Conservation (phyloP, 1,140 invertebrate genomes). For the Prorops nasuta region DNA sequence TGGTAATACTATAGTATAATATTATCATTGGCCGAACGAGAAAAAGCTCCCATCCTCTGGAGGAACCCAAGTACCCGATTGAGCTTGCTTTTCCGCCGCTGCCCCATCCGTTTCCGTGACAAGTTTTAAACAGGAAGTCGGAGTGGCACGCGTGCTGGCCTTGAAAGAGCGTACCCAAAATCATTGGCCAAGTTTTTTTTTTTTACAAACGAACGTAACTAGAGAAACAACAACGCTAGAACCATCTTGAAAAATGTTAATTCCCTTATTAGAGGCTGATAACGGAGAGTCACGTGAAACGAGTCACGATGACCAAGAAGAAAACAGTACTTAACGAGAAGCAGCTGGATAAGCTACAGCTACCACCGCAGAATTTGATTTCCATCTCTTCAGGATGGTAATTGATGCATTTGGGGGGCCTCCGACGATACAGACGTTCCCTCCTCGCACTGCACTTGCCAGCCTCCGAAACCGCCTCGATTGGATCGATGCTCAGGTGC, state of each 20-base stretch:
- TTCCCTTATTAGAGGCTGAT: constrained; percentile 17
- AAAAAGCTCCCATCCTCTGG: no score
- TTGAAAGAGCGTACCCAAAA: background rate
- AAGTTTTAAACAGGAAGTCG: no score
- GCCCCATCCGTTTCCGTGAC: no score
- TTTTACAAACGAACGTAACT: background rate
- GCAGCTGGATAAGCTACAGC: constrained; percentile 22
- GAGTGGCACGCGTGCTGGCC: no score
- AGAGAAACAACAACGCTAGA: constrained; percentile 25
- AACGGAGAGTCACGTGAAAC: constrained; percentile 36
- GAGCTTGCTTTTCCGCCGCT: no score
- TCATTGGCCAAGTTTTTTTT: background rate
- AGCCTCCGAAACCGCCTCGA: constrained; percentile 61
- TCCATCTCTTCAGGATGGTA: constrained; percentile 84
- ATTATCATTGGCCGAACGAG: no score
- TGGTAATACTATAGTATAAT: no score
- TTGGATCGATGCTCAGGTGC: constrained; percentile 75
- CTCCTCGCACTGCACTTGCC: constrained; percentile 58
- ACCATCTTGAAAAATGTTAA: constrained; percentile 28
- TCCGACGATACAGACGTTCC: constrained; percentile 64
- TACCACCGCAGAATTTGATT: constrained; percentile 69
- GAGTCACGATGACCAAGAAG: constrained; percentile 6
- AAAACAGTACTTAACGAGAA: constrained; percentile 16
- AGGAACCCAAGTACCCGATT: no score
- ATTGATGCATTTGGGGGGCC: constrained; percentile 79